These are phyloP conservation scores for Trinectes maculatus DNA, from an alignment of 2,113 vertebrate genomes.

Conservation along the genomic window DNA sequence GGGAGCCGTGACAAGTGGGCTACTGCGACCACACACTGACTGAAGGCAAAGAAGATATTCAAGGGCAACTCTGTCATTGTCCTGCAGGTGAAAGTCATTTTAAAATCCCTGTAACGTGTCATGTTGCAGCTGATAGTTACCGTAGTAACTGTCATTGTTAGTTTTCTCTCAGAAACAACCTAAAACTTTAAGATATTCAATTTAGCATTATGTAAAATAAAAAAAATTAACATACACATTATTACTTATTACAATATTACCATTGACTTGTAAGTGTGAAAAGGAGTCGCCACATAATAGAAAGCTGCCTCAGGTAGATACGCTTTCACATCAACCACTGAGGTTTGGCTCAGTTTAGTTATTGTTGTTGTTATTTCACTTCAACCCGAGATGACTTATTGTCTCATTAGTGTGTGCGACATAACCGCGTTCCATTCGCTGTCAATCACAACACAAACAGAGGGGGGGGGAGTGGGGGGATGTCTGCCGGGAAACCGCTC, in stretches of 20 bases:
- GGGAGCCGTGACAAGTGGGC: conserved; percentile 13
- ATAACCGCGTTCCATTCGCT: not conserved
- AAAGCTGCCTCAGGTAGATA: conserved; percentile 6
- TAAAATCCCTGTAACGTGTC: not conserved
- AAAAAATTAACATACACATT: not conserved
- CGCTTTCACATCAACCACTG: conserved; percentile 8
- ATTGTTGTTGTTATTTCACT: conserved; percentile 8
- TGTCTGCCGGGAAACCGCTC: conserved; percentile 2
- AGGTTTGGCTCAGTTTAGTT: conserved; percentile 1
- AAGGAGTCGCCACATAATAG: not conserved
- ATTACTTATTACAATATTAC: no score
- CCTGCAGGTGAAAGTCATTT: not conserved
- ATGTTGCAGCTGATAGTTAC: not conserved
- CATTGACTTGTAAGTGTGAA: not conserved
- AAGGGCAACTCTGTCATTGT: conserved; percentile 7
- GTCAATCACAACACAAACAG: conserved; percentile 26
- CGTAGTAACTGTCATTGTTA: not conserved
- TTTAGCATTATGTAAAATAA: not conserved
- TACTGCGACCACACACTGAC: conserved; percentile 14
- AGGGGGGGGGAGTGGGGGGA: conserved; percentile 6
- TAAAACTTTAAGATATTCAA: not conserved
- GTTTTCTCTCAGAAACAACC: not conserved
- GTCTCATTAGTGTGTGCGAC: conserved; percentile 12
- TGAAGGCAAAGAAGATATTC: not conserved
- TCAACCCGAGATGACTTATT: conserved; percentile 11